Evolutionary conservation across 2,888 invertebrate species (phyloP).

Genomic region (Plagodis pulveraria): DNA sequence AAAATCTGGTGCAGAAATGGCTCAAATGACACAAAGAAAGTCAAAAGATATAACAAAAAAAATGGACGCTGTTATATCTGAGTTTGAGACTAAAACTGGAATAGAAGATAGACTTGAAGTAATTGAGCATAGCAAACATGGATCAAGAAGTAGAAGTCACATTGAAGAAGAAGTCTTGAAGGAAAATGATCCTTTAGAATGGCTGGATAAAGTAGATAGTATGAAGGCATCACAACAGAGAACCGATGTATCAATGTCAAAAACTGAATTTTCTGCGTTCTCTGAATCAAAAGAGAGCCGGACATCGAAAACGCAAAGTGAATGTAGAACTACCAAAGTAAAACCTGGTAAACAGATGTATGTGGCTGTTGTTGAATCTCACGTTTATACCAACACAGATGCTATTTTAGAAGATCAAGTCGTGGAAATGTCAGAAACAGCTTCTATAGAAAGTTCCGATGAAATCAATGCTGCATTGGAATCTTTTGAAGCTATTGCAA

Average conservation of each 20-base stretch:
- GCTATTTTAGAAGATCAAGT: slow-evolving; percentile 57
- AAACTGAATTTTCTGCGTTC: slow-evolving; percentile 40
- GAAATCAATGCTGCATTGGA: slow-evolving; percentile 36
- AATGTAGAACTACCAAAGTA: slow-evolving; percentile 41
- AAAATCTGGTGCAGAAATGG: slow-evolving; percentile 68
- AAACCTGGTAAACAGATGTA: slow-evolving; percentile 63
- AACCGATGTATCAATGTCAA: slow-evolving; percentile 32
- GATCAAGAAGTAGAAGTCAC: slow-evolving; percentile 62
- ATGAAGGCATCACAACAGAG: slow-evolving; percentile 42
- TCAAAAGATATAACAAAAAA: slow-evolving; percentile 66
- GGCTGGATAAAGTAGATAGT: slow-evolving; percentile 56
- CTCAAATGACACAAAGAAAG: slow-evolving; percentile 67
- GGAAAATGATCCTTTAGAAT: slow-evolving; percentile 61
- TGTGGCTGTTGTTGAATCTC: slow-evolving; percentile 74
- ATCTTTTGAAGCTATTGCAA: slow-evolving; percentile 24
- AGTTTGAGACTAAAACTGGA: slow-evolving; percentile 66
- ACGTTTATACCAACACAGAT: slow-evolving; percentile 73
- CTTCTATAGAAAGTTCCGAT: slow-evolving; percentile 46
- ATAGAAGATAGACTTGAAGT: slow-evolving; percentile 54
- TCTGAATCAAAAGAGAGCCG: slow-evolving; percentile 46
- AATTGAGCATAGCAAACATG: slow-evolving; percentile 41
- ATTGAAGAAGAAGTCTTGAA: slow-evolving; percentile 58
- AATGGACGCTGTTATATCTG: slow-evolving; percentile 72
- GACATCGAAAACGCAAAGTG: slow-evolving; percentile 44
- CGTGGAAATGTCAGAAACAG: slow-evolving; percentile 55